These are phyloP conservation scores for Habropoda laboriosa DNA, from an alignment of 1,140 invertebrate genomes.

Conservation along the genomic window DNA sequence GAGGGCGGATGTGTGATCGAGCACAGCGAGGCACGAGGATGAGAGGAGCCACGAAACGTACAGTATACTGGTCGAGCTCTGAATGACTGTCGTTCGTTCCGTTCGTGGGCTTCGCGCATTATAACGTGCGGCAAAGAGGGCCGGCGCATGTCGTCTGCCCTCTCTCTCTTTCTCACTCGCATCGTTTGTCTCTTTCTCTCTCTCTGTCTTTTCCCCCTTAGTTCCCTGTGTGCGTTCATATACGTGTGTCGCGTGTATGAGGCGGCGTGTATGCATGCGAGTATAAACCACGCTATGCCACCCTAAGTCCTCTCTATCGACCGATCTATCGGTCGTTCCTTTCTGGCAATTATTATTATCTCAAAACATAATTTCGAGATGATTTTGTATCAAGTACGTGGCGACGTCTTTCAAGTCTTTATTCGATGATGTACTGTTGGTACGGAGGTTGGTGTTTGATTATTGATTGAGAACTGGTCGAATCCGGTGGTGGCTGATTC, in stretches of 20 bases:
- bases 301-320: constrained; percentile 34
- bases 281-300: constrained; percentile 18
- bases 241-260: too few species aligned
- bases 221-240: background rate
- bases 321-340: constrained; percentile 28
- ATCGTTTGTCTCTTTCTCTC: constrained; percentile 2
- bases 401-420: background rate
- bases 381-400: background rate
- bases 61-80: constrained; percentile 68
- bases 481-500: background rate
- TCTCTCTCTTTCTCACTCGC: constrained; percentile 37
- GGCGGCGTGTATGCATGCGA: background rate
- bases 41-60: constrained; percentile 58
- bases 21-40: constrained; percentile 41
- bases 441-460: background rate
- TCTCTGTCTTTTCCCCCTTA: background rate
- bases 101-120: constrained; percentile 45
- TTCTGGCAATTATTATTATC: constrained; percentile 3
- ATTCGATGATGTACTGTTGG: background rate
- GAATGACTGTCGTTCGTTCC: constrained; percentile 63
- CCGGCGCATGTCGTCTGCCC: constrained; percentile 36
- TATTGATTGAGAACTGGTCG: constrained; percentile 5
- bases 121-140: constrained; percentile 37
- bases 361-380: too few species aligned
- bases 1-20: background rate